Base-by-base conservation (phyloP, 1,140 invertebrate genomes). In the Bombus pascuorum region DNA sequence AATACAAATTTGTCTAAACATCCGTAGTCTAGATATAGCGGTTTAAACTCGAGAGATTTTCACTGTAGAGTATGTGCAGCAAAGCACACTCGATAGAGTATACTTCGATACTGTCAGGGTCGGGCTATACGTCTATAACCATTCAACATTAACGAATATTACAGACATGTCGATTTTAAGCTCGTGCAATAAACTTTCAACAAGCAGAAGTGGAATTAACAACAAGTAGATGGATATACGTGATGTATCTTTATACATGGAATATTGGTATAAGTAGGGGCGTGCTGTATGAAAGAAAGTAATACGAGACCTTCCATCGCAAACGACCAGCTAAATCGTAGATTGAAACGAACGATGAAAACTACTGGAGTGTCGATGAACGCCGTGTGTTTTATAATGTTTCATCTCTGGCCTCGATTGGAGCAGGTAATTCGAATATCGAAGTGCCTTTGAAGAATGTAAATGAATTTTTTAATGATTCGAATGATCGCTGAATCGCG, bases 71-170 rank as follows among this genome's bases (percentile, higher is more conserved):
- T 13, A 57, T n/a, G 2, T 74, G 9, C 25, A 12, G 39, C 10
- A 34, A 66, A 4, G 39, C n/a, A 25, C 32, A 37, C 10, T 66
- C 76, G 28, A 78, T 78, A 62, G 8, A 32, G 3, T 3, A 12
- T 59, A 62, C 28, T 53, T 68, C 25, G 2, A 37, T 28, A 70
- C 28, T 72, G 66, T 42, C 78, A 80, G 78, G 44, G 78, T 57
- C 47, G 39, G 39, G 34, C 62, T 32, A 25, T 18, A 10, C 72
- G 53, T 32, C 42, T 74, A 73, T 68, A 78, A 75, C 66, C 37
- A 53, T 88, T 39, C 28, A 79, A 87, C 15, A 87, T 83, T 83
- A 18, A 86, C 59, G 59, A 87, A 68, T 37, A 25, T 53, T 59
- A 71, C 15, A n/a, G n/a, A 44, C 28, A n/a, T 65, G 44, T 44